These are phyloP conservation scores for Enteromius afrohamiltoni DNA, from an alignment of 2,797 vertebrate genomes.

Conservation along the genomic window DNA sequence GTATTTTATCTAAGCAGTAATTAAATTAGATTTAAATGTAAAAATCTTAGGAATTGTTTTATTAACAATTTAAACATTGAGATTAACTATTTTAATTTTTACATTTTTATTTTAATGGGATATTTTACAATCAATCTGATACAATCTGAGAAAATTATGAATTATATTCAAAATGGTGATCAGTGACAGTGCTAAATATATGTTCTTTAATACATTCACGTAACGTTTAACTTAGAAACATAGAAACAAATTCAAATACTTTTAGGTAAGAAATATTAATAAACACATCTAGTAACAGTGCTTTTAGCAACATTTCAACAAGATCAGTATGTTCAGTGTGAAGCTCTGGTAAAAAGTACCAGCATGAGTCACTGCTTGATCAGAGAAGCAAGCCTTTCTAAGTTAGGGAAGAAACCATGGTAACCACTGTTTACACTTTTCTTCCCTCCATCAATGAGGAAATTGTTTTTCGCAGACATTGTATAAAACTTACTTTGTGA, in stretches of 20 bases:
- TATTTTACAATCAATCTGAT: background rate
- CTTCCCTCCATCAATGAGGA: constrained; percentile 22
- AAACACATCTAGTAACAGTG: constrained; percentile 28
- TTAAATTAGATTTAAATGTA: background rate
- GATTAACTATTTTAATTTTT: background rate
- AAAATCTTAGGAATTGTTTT: background rate
- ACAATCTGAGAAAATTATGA: background rate
- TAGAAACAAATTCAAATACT: background rate
- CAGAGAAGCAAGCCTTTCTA: constrained; percentile 37
- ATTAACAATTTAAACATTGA: background rate
- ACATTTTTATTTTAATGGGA: background rate
- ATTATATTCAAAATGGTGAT: background rate
- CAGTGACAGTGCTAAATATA: background rate
- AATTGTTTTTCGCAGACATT: constrained; percentile 25
- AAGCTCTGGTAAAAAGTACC: constrained; percentile 45
- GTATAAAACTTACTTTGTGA: constrained; percentile 22
- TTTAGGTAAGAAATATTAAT: constrained; percentile 40
- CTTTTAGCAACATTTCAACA: constrained; percentile 44
- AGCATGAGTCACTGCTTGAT: constrained; percentile 44
- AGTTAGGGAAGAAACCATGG: constrained; percentile 46
- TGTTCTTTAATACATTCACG: background rate
- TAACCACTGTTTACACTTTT: constrained; percentile 55
- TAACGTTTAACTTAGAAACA: background rate
- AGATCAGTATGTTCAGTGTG: constrained; percentile 46
- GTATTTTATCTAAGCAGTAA: background rate